Evolutionary conservation across 2,113 vertebrate species (phyloP).

Genomic region (Gavia stellata): DNA sequence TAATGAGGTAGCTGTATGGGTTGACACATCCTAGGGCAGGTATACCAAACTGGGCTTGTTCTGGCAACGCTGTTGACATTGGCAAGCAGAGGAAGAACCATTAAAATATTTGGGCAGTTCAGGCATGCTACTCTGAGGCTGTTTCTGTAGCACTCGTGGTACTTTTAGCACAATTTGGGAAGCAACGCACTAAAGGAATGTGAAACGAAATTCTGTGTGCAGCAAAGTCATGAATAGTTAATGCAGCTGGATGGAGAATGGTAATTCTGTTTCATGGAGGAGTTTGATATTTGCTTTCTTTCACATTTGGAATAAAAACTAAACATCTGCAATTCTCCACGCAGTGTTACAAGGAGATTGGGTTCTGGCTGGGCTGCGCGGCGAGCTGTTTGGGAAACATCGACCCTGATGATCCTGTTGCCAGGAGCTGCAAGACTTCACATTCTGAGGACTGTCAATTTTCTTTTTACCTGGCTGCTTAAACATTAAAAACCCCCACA

Average conservation of each 20-base stretch:
- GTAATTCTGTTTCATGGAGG: neutral
- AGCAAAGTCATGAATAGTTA: neutral
- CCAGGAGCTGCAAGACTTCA: neutral
- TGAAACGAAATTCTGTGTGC: neutral
- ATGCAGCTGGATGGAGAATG: neutral
- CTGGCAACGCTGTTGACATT: neutral
- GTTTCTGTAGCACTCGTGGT: neutral
- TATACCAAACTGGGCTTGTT: neutral
- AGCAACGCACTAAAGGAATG: neutral
- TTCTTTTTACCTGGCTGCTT: neutral
- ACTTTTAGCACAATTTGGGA: neutral
- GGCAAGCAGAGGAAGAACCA: neutral
- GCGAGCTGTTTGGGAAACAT: neutral
- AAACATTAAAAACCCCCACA: rapidly evolving
- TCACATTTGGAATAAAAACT: neutral
- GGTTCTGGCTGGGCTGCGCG: neutral
- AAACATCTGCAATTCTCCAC: neutral
- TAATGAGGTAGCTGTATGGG: neutral
- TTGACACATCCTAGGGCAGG: neutral
- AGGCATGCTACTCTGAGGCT: neutral
- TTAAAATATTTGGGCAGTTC: neutral
- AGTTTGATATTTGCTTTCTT: neutral
- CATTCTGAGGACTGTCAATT: neutral
- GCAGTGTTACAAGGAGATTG: neutral
- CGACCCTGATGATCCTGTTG: neutral